These are phyloP conservation scores for Choristoneura fumiferana DNA, from an alignment of 1,140 invertebrate species.

Conservation along the genomic window DNA sequence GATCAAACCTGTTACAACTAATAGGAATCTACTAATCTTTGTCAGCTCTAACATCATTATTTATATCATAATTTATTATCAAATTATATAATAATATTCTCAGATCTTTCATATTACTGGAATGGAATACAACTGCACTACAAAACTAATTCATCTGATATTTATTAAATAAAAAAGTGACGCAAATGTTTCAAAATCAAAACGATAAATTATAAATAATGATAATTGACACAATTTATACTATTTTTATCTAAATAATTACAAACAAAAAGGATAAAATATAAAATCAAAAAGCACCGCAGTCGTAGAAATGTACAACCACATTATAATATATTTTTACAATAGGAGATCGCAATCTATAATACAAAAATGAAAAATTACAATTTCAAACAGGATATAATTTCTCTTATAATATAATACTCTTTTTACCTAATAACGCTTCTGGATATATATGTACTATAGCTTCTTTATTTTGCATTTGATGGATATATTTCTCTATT, in stretches of 20 bases:
- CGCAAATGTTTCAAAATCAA: neutral
- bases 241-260: neutral
- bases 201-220: slow-evolving; percentile 16
- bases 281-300: neutral
- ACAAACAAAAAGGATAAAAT: slow-evolving; percentile 4
- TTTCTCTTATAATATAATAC: slow-evolving; percentile 15
- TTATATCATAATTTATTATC: neutral
- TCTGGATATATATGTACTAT: slow-evolving; percentile 10
- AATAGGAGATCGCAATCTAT: slow-evolving; percentile 17
- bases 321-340: slow-evolving; percentile 7
- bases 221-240: slow-evolving; percentile 17
- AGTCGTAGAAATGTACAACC: neutral
- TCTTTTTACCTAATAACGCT: neutral
- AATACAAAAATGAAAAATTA: slow-evolving; percentile 15
- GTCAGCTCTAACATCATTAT: slow-evolving; percentile 4
- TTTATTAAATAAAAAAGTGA: neutral
- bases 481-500: slow-evolving; percentile 9
- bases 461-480: neutral
- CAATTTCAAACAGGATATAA: slow-evolving; percentile 8
- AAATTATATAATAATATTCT: slow-evolving; percentile 17
- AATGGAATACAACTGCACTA: slow-evolving; percentile 21
- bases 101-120: slow-evolving; percentile 33
- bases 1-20: slow-evolving; percentile 35
- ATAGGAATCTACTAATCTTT: slow-evolving; percentile 38
- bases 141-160: slow-evolving; percentile 3